Base-by-base conservation (phyloP, 1,140 invertebrate genomes). In the Pararge aegeria region DNA sequence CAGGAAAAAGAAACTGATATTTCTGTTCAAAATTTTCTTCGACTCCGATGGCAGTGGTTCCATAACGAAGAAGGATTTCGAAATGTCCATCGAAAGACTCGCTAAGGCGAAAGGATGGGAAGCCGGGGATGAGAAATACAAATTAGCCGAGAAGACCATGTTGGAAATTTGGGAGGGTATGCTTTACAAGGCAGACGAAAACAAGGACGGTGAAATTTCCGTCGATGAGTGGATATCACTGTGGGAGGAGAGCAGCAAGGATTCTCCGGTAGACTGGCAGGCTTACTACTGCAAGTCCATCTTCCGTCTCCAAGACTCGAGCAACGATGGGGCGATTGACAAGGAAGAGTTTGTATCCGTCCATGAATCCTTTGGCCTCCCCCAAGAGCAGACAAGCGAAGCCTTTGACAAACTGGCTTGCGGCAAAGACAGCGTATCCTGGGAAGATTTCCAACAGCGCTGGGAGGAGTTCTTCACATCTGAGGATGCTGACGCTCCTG, bases 21-120 rank as follows among this genome's bases (percentile, higher is more conserved):
- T 95, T 79, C 93, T 96, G 61, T 97, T 96, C 90, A 94, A 95
- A 81, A 93, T 94, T 40, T 96, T 96, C 90, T 96, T 96, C 68
- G 95, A 96, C 90, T 92, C 94, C 65, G 95, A 96, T 85, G 91
- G 93, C 69, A 96, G 94, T 77, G 95, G 95, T 34, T 92, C 93
- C 59, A 94, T 96, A 54, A 95, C 95, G 68, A 93, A 93, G 69
- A 94, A 95, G 73, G 95, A 96, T 83, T 95, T 96, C 65, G 94
- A 95, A 71, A 75, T 94, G 29, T 94, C 94, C 7, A 92, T 94
- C 50, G 92, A 94, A 93, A 94, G 93, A 91, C 93, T 96, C 16
- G 93, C 94, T 68, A 90, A 92, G 16, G 89, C 94, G 48, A 91
- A 95, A 65, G 94, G 94, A 21, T 96, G 95, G 95, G 78, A 84